Evolutionary conservation across 2,113 vertebrate genomes (phyloP), one percentile per base, ranked within the genome.

Genomic region (Meriones unguiculatus): DNA sequence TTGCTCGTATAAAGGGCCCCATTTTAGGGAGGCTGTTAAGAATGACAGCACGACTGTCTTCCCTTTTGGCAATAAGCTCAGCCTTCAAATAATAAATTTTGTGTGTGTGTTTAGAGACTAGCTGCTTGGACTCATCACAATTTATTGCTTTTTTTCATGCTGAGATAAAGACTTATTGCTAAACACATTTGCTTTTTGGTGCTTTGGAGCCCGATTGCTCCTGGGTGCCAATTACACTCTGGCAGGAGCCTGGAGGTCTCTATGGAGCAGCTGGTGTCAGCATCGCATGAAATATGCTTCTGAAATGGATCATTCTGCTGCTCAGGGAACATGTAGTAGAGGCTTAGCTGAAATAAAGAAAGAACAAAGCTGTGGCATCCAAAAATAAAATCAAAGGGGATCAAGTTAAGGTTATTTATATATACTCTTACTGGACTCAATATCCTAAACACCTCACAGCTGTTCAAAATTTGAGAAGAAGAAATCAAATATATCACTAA

Each of bases 311-410:
- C 96, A 54, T 93, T 96, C 90, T 97, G 97, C 91, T 95, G 87
- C 78, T 89, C 76, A 81, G 98, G 97, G 97, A 95, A 96, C 94
- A 94, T 25, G n/a, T 85, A 95, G 50, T 67, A 81, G 96, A 97
- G 97, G 98, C 98, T 93, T 97, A 98, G 91, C 89, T 96, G 96
- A 98, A 97, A 94, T 98, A 98, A 98, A 97, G 95, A 97, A 98
- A 98, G 98, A 98, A 98, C 98, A 98, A 98, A 98, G 98, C 91
- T 87, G 65, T 95, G 89, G 82, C 93, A 97, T 96, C 97, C 97
- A 98, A 98, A 98, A 98, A 99, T 98, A 98, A 98, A 98, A 98
- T 98, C 98, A 98, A 97, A 98, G 97, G 95, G 94, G 97, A 97
- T 98, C 97, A 98, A 95, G 94, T 97, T 80, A 95, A 11, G 65